Evolutionary conservation across 2,888 invertebrate species (phyloP).

Genomic region (Neoaliturus tenellus): DNA sequence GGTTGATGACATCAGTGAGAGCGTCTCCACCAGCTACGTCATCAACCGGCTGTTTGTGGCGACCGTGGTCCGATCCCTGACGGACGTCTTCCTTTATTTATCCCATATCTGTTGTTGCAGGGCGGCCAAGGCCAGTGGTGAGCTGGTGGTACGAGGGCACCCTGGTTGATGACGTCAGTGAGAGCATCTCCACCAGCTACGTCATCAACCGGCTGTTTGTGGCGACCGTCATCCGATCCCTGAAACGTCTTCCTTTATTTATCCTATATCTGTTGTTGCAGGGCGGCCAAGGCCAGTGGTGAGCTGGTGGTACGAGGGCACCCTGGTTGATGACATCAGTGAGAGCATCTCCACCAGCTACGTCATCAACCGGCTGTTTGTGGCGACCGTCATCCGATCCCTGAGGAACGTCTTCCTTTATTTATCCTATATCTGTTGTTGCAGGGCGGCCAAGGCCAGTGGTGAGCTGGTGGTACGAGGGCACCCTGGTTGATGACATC

Average conservation of each 20-base stretch:
- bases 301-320: slow-evolving; percentile 88
- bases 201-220: slow-evolving; percentile 87
- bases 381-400: slow-evolving; percentile 82
- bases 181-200: slow-evolving; percentile 73
- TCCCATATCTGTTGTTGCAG: slow-evolving; percentile 74
- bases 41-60: slow-evolving; percentile 87
- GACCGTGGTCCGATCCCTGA: slow-evolving; percentile 82
- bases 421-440: too few species aligned
- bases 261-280: too few species aligned
- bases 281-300: slow-evolving; percentile 85
- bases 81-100: too few species aligned
- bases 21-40: slow-evolving; percentile 73
- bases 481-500: slow-evolving; percentile 82
- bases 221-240: slow-evolving; percentile 81
- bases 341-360: slow-evolving; percentile 74
- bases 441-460: slow-evolving; percentile 82
- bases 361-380: slow-evolving; percentile 85
- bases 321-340: slow-evolving; percentile 83
- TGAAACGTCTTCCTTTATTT: slow-evolving; percentile 87
- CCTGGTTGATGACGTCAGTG: slow-evolving; percentile 84
- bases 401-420: slow-evolving; percentile 83
- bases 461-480: slow-evolving; percentile 90
- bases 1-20: slow-evolving; percentile 83
- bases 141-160: slow-evolving; percentile 89
- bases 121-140: slow-evolving; percentile 86